These are phyloP conservation scores for Yponomeuta plumbellus DNA, from an alignment of 2,888 invertebrate genomes.

Conservation along the genomic window DNA sequence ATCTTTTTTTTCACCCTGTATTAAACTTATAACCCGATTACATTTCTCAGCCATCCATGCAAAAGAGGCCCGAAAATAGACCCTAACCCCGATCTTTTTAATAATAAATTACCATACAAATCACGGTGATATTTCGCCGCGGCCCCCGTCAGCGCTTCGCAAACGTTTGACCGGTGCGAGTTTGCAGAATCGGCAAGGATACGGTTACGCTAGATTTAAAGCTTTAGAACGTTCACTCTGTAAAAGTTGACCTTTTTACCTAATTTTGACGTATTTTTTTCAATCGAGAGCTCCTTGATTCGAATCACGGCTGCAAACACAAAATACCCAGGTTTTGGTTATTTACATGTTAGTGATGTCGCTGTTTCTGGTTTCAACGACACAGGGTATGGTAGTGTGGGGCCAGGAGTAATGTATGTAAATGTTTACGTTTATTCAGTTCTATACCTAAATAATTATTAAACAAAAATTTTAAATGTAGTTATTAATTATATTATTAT, in stretches of 20 bases:
- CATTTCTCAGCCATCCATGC: not conserved
- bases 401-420: too few species aligned
- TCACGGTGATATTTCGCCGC: not conserved
- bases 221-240: not conserved
- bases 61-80: not conserved
- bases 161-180: not conserved
- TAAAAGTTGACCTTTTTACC: not conserved
- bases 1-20: not conserved
- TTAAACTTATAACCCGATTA: not conserved
- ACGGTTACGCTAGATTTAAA: not conserved
- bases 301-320: too few species aligned
- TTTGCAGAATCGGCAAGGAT: not conserved
- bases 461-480: too few species aligned
- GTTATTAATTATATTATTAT: too few species aligned
- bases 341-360: too few species aligned
- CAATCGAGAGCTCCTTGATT: too few species aligned
- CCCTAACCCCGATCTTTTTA: conserved; percentile 2
- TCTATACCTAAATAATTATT: too few species aligned
- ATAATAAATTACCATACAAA: conserved; percentile 10
- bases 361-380: too few species aligned
- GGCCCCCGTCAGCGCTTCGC: not conserved
- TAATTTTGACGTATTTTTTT: too few species aligned
- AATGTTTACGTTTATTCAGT: too few species aligned
- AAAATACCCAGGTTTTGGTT: too few species aligned
- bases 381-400: too few species aligned